Conservation (phyloP, 1,140 invertebrate species). For the Heterodera schachtii region DNA sequence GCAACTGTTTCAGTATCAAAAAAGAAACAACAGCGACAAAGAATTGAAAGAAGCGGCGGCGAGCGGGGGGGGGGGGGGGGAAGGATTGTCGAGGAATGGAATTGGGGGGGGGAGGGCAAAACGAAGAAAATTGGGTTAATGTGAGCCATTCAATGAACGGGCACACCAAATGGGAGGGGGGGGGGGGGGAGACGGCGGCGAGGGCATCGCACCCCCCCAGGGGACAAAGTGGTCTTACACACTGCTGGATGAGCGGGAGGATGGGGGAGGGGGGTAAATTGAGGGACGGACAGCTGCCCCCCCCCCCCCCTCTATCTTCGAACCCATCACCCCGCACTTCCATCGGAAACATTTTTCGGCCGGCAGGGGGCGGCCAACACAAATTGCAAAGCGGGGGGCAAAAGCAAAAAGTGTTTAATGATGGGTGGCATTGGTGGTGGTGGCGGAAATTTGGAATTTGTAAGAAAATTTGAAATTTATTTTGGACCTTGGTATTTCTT, state of each 20-base stretch:
- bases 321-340: not conserved
- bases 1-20: not conserved
- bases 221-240: not conserved
- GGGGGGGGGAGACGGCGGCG: not conserved
- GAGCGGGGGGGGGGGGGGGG: not conserved
- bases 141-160: constrained; percentile 10
- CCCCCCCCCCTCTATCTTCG: no score
- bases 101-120: not conserved
- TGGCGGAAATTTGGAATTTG: not conserved
- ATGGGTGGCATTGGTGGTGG: not conserved
- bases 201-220: not conserved
- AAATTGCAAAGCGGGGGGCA: not conserved
- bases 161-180: no score
- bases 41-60: no score
- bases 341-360: not conserved
- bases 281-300: not conserved
- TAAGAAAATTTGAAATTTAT: no score
- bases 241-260: not conserved
- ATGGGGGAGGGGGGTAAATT: not conserved
- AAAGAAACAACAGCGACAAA: not conserved
- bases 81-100: not conserved
- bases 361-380: not conserved
- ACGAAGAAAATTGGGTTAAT: constrained; percentile 9
- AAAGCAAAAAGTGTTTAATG: not conserved
- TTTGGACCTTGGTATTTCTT: no score